Evolutionary conservation across 2,797 vertebrate species (phyloP).

Genomic region (Glyptemys insculpta): DNA sequence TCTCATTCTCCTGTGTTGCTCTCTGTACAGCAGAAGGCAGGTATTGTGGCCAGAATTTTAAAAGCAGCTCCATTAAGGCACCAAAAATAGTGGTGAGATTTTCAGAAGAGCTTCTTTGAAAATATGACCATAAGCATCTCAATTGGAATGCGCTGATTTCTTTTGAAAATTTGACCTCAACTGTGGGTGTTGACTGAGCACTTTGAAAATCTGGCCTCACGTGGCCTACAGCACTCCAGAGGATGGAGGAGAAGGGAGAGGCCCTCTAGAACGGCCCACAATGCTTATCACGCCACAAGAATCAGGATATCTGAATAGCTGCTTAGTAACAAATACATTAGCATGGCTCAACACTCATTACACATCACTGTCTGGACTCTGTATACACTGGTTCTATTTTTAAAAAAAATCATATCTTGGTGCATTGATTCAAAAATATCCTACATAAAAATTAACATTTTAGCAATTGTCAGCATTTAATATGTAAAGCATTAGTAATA

Average conservation of each 20-base stretch:
- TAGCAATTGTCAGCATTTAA: not conserved
- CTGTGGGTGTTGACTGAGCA: too few relatives aligned
- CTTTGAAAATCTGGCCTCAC: not conserved
- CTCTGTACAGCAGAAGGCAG: not conserved
- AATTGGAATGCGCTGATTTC: not conserved
- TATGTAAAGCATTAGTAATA: not conserved
- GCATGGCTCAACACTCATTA: not conserved
- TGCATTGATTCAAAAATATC: fast-evolving
- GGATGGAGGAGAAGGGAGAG: not conserved
- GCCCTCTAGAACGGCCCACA: not conserved
- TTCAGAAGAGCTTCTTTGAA: not conserved
- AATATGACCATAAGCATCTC: not conserved
- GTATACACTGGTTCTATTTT: not conserved
- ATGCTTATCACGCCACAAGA: not conserved
- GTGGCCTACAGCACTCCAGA: not conserved
- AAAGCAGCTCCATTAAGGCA: not conserved
- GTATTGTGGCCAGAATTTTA: not conserved
- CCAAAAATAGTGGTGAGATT: not conserved
- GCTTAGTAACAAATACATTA: not conserved
- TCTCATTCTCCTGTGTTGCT: not conserved
- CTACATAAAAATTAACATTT: not conserved
- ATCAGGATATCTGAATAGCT: not conserved
- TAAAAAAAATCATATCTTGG: too few relatives aligned
- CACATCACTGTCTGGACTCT: not conserved
- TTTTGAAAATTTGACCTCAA: not conserved